These are phyloP conservation scores for Anodontia alba DNA, from an alignment of 2,888 invertebrate genomes.

Conservation along the genomic window DNA sequence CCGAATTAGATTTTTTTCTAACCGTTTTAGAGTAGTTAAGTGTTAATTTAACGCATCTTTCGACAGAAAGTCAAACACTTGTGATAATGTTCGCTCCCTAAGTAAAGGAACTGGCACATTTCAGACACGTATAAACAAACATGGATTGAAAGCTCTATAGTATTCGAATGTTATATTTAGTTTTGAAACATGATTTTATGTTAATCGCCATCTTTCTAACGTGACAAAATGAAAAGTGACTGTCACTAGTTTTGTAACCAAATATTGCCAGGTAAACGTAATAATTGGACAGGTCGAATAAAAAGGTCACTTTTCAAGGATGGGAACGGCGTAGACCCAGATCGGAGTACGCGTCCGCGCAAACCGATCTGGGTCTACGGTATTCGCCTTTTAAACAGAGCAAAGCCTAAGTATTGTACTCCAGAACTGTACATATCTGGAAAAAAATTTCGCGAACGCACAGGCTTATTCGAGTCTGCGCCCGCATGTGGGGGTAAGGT, in stretches of 20 bases:
- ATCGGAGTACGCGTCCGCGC: too few species aligned
- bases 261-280: not conserved
- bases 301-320: too few species aligned
- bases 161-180: slow-evolving; percentile 45
- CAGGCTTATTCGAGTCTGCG: too few species aligned
- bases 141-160: slow-evolving; percentile 44
- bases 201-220: slow-evolving; percentile 43
- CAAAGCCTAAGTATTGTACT: too few species aligned
- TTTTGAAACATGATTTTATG: slow-evolving; percentile 42
- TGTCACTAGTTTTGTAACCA: not conserved
- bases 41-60: not conserved
- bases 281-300: too few species aligned
- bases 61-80: slow-evolving; percentile 51
- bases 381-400: too few species aligned
- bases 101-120: slow-evolving; percentile 57
- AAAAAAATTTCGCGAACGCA: too few species aligned
- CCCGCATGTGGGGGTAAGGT: too few species aligned
- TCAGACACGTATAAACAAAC: slow-evolving; percentile 41
- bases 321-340: too few species aligned
- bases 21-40: slow-evolving; percentile 9
- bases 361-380: too few species aligned
- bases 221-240: slow-evolving; percentile 39
- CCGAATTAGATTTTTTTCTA: slow-evolving; percentile 7
- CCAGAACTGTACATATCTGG: too few species aligned
- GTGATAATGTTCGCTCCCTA: slow-evolving; percentile 43